Evolutionary conservation across 2,888 invertebrate species (phyloP).

Genomic region (Slavum lentiscoides): DNA sequence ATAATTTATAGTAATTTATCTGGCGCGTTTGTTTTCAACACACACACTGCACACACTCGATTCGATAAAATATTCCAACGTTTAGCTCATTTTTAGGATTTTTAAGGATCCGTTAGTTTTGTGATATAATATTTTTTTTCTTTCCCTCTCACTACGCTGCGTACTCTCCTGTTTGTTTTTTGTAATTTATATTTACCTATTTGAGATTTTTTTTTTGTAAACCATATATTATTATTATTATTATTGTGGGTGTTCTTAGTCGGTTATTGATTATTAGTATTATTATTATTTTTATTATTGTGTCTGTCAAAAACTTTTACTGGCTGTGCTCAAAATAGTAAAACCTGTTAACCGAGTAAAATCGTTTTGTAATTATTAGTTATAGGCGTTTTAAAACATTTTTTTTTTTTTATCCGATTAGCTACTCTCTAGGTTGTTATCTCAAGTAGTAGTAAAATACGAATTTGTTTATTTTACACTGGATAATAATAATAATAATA

Average conservation of each 20-base stretch:
- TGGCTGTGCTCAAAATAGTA: conserved; percentile 40
- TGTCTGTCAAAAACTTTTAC: conserved; percentile 35
- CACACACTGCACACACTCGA: too few relatives aligned
- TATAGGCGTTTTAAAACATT: neutral
- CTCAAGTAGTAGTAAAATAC: conserved; percentile 5
- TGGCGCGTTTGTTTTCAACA: too few relatives aligned
- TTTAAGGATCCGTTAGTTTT: too few relatives aligned
- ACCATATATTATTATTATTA: neutral
- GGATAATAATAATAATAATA: too few relatives aligned
- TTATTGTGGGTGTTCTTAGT: neutral
- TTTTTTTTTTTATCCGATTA: neutral
- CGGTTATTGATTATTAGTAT: neutral
- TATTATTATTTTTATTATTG: neutral
- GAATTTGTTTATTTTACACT: conserved; percentile 23
- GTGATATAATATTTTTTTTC: too few relatives aligned
- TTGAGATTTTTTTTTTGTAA: too few relatives aligned
- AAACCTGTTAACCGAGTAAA: conserved; percentile 12
- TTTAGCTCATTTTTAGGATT: too few relatives aligned
- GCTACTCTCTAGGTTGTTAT: neutral
- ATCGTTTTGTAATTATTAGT: conserved; percentile 19
- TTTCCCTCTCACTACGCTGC: too few relatives aligned
- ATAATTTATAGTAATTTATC: too few relatives aligned
- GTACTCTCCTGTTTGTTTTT: too few relatives aligned
- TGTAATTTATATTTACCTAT: too few relatives aligned
- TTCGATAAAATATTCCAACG: too few relatives aligned